phyloP scores from a whole-genome alignment of 2,888 invertebrate genomes.

The Zelleria hepariella region DNA sequence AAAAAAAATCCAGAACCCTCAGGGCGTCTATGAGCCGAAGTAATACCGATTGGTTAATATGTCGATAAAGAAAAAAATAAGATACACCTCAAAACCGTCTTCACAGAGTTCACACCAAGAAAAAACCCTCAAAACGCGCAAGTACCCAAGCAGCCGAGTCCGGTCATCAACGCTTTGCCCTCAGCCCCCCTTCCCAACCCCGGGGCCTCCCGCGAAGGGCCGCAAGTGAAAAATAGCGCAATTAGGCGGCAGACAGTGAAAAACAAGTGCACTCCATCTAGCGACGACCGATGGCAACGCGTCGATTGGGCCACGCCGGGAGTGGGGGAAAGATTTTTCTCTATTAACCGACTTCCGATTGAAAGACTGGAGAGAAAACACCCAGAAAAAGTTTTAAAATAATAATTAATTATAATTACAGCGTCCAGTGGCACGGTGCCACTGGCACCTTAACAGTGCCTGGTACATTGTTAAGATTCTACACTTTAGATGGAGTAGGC shows the following conservation, averaged over 20 bases:
- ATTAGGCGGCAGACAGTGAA: constrained; percentile 70
- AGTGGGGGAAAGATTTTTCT: background rate
- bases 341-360: background rate
- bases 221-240: constrained; percentile 67
- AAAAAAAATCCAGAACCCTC: too few relatives aligned
- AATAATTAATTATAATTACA: too few relatives aligned
- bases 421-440: too few relatives aligned
- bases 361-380: background rate
- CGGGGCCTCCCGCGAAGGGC: constrained; percentile 24
- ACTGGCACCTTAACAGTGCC: too few relatives aligned
- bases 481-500: too few relatives aligned
- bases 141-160: background rate
- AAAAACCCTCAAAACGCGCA: background rate
- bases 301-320: background rate
- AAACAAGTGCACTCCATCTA: constrained; percentile 69
- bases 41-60: too few relatives aligned
- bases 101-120: background rate
- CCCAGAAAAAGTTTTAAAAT: too few relatives aligned
- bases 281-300: constrained; percentile 18
- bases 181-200: background rate
- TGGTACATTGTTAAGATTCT: too few relatives aligned
- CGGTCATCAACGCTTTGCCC: constrained; percentile 1
- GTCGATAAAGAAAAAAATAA: background rate
- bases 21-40: too few relatives aligned
- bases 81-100: background rate